Evolutionary conservation across 2,113 vertebrate species (phyloP).

Genomic region (Crocuta crocuta): DNA sequence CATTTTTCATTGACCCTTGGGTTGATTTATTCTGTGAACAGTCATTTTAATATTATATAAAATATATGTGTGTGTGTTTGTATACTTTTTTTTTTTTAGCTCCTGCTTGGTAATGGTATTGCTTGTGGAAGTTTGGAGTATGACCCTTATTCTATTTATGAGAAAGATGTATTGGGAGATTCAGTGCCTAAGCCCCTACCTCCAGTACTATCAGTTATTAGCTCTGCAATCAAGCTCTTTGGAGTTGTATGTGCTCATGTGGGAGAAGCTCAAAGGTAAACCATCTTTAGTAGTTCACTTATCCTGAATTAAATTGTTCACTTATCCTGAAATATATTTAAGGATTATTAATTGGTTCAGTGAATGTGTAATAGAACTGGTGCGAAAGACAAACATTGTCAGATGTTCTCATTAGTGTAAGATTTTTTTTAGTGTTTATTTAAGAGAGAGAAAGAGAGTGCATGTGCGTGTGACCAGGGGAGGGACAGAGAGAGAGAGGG

Average conservation of each 20-base stretch:
- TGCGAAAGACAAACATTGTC: neutral
- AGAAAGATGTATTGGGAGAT: conserved; percentile 84
- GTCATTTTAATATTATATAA: neutral
- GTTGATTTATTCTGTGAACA: neutral
- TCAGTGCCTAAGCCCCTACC: conserved; percentile 91
- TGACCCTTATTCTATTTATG: conserved; percentile 92
- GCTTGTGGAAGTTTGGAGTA: conserved; percentile 93
- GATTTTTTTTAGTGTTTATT: too few relatives aligned
- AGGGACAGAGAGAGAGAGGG: too few relatives aligned
- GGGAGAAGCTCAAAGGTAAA: conserved; percentile 92
- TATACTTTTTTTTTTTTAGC: conserved; percentile 76
- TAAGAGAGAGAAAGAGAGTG: too few relatives aligned
- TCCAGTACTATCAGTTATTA: conserved; percentile 87
- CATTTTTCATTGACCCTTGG: neutral
- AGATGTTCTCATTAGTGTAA: neutral
- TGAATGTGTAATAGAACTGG: neutral
- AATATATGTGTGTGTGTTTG: neutral
- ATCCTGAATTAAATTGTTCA: conserved; percentile 6
- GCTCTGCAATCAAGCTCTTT: conserved; percentile 91
- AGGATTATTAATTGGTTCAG: neutral
- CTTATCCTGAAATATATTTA: conserved; percentile 1
- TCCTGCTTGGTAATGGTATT: conserved; percentile 89
- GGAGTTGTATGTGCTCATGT: conserved; percentile 91
- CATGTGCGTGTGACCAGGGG: too few relatives aligned
- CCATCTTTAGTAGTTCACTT: neutral